Percentiles rank a stretch among this genome's conserved stretches.
phyloP scores from a whole-genome alignment of 2,888 invertebrate species.

The Actias luna region DNA sequence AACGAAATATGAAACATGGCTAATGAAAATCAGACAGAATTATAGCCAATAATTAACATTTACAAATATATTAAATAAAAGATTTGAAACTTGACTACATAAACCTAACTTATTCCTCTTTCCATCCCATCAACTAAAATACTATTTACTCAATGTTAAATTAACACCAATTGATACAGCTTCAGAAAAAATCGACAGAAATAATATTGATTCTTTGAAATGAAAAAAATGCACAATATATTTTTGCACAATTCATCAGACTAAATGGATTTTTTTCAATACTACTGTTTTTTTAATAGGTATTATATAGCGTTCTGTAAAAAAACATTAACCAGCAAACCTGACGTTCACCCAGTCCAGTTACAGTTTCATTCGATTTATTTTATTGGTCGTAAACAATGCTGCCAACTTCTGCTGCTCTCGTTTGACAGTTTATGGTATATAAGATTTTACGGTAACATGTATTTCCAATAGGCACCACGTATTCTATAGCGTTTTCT shows the following conservation, averaged over 20 bases:
- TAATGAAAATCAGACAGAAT: too few relatives aligned
- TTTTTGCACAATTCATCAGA: not conserved
- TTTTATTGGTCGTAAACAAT: conserved; percentile 77
- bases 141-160: too few relatives aligned
- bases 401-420: conserved; percentile 67
- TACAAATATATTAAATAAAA: too few relatives aligned
- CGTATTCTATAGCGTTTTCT: conserved; percentile 55
- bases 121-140: too few relatives aligned
- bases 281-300: not conserved
- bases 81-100: too few relatives aligned
- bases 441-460: conserved; percentile 71
- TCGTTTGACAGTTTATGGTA: conserved; percentile 70
- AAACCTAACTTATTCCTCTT: too few relatives aligned
- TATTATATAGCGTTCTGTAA: not conserved
- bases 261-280: not conserved
- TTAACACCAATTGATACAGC: too few relatives aligned
- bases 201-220: too few relatives aligned
- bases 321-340: conserved; percentile 6
- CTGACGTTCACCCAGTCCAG: conserved; percentile 13
- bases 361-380: conserved; percentile 67
- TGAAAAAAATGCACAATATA: too few relatives aligned
- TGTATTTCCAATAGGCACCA: conserved; percentile 51
- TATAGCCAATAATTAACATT: too few relatives aligned
- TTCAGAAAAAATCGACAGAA: too few relatives aligned
- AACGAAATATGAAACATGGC: too few relatives aligned